Percentiles rank a stretch among this genome's conserved stretches.
phyloP scores from a whole-genome alignment of 2,888 invertebrate species.

The Blastobasis lacticolella region DNA sequence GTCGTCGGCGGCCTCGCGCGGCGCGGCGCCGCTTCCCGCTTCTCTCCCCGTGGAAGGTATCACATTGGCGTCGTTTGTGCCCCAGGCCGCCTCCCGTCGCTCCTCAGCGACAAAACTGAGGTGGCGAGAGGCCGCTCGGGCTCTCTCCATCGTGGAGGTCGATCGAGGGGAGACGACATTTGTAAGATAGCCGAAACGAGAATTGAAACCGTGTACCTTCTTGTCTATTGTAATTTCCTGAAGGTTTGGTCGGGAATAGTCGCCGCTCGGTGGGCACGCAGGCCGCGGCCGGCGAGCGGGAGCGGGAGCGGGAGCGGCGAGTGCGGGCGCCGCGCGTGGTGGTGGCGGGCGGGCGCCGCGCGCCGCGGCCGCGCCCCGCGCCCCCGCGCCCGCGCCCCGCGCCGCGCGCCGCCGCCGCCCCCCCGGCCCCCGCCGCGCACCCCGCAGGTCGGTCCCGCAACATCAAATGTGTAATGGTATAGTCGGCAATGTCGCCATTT shows the following conservation, averaged over 20 bases:
- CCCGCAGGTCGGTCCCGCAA: too few relatives aligned
- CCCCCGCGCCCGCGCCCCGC: constrained; percentile 6
- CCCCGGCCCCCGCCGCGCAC: neutral
- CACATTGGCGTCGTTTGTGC: too few relatives aligned
- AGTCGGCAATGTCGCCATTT: too few relatives aligned
- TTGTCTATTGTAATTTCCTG: neutral
- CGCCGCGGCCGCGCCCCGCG: constrained; percentile 20
- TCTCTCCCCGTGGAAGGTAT: too few relatives aligned
- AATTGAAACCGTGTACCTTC: too few relatives aligned
- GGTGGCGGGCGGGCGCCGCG: constrained; percentile 14
- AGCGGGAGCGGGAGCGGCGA: neutral
- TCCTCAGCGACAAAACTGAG: too few relatives aligned
- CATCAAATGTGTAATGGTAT: too few relatives aligned
- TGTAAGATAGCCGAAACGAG: too few relatives aligned
- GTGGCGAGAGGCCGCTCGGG: too few relatives aligned
- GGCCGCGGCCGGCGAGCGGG: neutral
- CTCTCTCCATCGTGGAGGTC: too few relatives aligned
- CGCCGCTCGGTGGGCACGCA: neutral
- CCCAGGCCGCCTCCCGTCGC: too few relatives aligned
- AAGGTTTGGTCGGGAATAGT: neutral
- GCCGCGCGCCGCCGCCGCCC: neutral
- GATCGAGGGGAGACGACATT: too few relatives aligned
- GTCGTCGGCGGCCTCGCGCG: constrained; percentile 20
- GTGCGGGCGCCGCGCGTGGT: neutral
- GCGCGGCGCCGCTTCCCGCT: constrained; percentile 34